A percentile compares a stretch with the other conserved stretches of the same genome.
phyloP scores from a whole-genome alignment of 2,797 vertebrate genomes.

The Crypturellus tataupa region DNA sequence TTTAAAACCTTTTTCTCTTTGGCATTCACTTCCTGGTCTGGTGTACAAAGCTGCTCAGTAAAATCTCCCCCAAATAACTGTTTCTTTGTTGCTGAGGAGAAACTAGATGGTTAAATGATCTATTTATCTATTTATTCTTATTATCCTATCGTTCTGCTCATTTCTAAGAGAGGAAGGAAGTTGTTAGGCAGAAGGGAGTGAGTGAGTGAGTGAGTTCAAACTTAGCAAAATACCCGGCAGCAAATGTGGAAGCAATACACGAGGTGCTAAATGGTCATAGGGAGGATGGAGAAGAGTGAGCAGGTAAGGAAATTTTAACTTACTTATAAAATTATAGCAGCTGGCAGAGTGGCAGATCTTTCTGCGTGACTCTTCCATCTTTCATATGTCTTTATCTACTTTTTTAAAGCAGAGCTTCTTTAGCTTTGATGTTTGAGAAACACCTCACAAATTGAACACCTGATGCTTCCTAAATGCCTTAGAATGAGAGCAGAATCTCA shows the following conservation, averaged over 20 bases:
- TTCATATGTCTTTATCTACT: neutral
- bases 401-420: neutral
- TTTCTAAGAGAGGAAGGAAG: neutral
- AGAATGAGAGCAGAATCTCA: neutral
- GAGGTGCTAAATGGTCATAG: neutral
- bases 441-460: neutral
- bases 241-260: neutral
- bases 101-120: neutral
- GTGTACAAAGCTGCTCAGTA: neutral
- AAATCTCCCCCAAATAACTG: neutral
- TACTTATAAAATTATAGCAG: neutral
- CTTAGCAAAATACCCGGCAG: neutral
- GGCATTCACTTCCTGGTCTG: neutral
- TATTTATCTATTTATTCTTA: neutral
- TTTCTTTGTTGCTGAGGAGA: neutral
- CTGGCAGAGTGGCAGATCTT: neutral
- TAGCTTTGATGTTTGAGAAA: neutral
- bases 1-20: neutral
- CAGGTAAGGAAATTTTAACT: neutral
- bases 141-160: neutral
- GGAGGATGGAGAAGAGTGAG: neutral
- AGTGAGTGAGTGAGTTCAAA: neutral
- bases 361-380: neutral
- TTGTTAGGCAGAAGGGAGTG: neutral
- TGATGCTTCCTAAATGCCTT: neutral